phyloP scores from a whole-genome alignment of 1,140 invertebrate genomes.

The Drosophila bifasciata region DNA sequence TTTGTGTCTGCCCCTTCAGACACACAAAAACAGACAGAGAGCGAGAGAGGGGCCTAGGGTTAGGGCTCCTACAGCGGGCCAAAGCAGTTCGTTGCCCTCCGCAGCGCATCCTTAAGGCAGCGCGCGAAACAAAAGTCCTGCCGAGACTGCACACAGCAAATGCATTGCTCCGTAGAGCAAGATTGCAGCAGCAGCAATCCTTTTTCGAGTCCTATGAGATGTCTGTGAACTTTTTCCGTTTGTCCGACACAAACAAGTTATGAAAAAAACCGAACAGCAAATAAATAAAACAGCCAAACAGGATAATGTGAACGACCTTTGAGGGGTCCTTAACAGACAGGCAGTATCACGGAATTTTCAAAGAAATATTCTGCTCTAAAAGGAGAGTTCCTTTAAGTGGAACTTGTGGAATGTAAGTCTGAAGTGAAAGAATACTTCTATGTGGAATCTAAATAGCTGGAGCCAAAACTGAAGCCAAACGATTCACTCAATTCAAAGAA shows the following conservation, averaged over 20 bases:
- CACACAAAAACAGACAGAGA: slow-evolving; percentile 39
- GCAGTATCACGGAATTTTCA: background rate
- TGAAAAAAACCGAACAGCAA: slow-evolving; percentile 29
- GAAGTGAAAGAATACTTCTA: too few species aligned
- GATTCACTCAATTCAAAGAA: too few species aligned
- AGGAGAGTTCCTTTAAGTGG: background rate
- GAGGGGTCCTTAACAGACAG: slow-evolving; percentile 22
- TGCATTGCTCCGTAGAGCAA: too few species aligned
- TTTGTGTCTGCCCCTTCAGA: slow-evolving; percentile 26
- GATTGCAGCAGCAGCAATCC: slow-evolving; percentile 32
- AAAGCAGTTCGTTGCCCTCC: slow-evolving; percentile 71
- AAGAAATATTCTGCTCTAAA: slow-evolving; percentile 17
- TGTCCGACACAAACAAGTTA: slow-evolving; percentile 57
- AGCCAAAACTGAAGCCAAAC: too few species aligned
- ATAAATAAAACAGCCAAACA: slow-evolving; percentile 50
- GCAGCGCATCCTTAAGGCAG: slow-evolving; percentile 43
- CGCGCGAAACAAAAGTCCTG: slow-evolving; percentile 57
- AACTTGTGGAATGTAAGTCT: too few species aligned
- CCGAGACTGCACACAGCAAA: too few species aligned
- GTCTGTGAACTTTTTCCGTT: slow-evolving; percentile 79
- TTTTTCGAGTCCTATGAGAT: slow-evolving; percentile 47
- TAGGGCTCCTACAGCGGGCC: slow-evolving; percentile 24
- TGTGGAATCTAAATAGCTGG: too few species aligned
- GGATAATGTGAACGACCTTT: slow-evolving; percentile 78
- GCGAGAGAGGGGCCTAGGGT: slow-evolving; percentile 6